Evolutionary conservation across 2,113 vertebrate genomes (phyloP), one percentile per base, ranked within the genome.

Genomic region (Pantherophis guttatus): DNA sequence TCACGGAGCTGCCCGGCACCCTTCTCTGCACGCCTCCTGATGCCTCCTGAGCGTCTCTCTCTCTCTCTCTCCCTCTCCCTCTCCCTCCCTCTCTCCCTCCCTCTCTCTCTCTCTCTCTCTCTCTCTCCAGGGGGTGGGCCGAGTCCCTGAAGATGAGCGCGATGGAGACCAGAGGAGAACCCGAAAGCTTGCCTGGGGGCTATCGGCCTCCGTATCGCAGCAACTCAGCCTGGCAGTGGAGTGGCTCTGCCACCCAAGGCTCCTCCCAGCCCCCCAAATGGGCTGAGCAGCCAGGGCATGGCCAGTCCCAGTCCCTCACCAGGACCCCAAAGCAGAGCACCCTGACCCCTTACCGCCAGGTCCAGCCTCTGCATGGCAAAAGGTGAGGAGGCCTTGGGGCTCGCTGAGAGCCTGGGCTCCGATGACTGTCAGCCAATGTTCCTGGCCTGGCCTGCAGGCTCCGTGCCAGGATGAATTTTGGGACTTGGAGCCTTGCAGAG

Each of bases 111-210:
- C 39, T 39, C 39, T 39, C 39, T 39, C 39, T 48, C 33, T 53
- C 89, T 94, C 92, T 95, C 93, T 39, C 15, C 91, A 99, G 99
- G 97, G 99, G 99, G 57, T 99, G 98, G 98, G 98, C 98, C 0
- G 98, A 99, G 95, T 98, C 99, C 93, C 98, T 98, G 86, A 98
- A 98, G 96, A 98, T 98, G 97, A 98, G 97, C 97, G 97, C 97
- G 29, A 96, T 98, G 92, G 99, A 99, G 94, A 97, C 98, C 89
- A 98, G 98, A 96, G 93, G 95, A 0, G 99, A 99, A 58, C 86
- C 97, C 0, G 98, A 99, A 93, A 98, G 96, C 55, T n/a, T 98
- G 95, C 95, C 97, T 0, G 96, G 97, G 0, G 98, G 98, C n/a
- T 98, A 98, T 96, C 97, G 98, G 59, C 97, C 98, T n/a, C 98